Evolutionary conservation across 1,140 invertebrate genomes (phyloP), one percentile per base, ranked within the genome.

Genomic region (Diploscapter pachys): DNA sequence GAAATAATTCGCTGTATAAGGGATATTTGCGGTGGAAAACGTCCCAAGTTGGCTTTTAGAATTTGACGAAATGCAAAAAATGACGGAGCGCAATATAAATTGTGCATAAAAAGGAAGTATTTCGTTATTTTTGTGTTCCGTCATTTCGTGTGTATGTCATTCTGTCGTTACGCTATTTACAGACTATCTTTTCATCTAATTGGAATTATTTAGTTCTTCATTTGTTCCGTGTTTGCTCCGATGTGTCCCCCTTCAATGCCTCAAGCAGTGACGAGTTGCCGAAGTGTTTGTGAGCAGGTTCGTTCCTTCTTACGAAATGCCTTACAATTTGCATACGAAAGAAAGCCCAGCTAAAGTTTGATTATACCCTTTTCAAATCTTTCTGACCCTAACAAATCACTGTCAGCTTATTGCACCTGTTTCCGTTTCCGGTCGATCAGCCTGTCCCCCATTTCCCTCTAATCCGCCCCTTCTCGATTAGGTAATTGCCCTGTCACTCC

Each of bases 211-310:
- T 91, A 92, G 82, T 90, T 97, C 81, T 96, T 98, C 88, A 87
- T 98, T 67, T 98, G 95, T 87, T 91, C 93, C 13, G 93, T 94
- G 8, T 95, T 95, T 85, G 92, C 93, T 54, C 95, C 95, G n/a
- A 95, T 96, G 93, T 98, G 95, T 87, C 95, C 93, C 4, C 92
- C 94, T 82, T 94, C 95, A 86, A 93, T 95, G 31, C 85, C 91
- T n/a, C 89, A 91, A 63, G 92, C 93, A 0, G 95, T 98, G 61
- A 93, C 93, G n/a, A 93, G 93, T 0, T 98, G 95, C 86, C 89
- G 93, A 78, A 90, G 72, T 4, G 83, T 86, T 8, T 86, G 80
- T 65, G 77, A 81, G 59, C 80, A 85, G 72, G 78, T 85, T 8
- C 9, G 63, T 11, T 13, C 48, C 9, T 65, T 59, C 2, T 31